Base-by-base conservation (phyloP, 2,113 vertebrate species). In the Lichenostomus cassidix region DNA sequence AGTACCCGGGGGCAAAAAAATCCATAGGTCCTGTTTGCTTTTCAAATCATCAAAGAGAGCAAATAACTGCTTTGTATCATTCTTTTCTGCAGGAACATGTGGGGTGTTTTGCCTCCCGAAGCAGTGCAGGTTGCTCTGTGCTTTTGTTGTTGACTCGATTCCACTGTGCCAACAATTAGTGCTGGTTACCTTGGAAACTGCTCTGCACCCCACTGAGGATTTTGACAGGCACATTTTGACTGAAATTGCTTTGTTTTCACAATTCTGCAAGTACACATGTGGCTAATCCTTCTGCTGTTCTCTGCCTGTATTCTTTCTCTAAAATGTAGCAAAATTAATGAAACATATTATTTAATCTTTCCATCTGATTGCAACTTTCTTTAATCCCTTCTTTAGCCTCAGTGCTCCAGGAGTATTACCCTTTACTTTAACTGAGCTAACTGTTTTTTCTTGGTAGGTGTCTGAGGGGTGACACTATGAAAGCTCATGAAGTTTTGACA, bases 101-200 rank as follows among this genome's bases (percentile, higher is more conserved):
- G 35, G 71, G 81, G 29, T 95, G 35, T 92, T 83, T 96, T 95
- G 82, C 95, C 94, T 94, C 76, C 22, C 90, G 42, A 56, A 92
- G 84, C 44, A 14, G 82, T 31, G 47, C 35, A 4, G 93, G 90
- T 95, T 94, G 71, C 95, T 97, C 85, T 89, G 78, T 96, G 91
- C 95, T 96, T 96, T 96, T 96, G 91, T 94, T 96, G 96, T 97
- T 96, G 95, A 97, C 79, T 97, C 1, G 8, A 60, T 96, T 97
- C 86, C 86, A 89, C 78, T 67, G 88, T 97, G 95, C 93, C 89
- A 94, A 93, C 96, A 98, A 97, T 98, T 98, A 97, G 82, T 78
- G 89, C 71, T 75, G 23, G 97, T 98, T 97, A 89, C 98, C 97
- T 88, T 97, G 97, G 97, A 97, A 98, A 98, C 98, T 50, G 93